Evolutionary conservation across 2,888 invertebrate genomes (phyloP).

Genomic region (Cheilosia scutellata): DNA sequence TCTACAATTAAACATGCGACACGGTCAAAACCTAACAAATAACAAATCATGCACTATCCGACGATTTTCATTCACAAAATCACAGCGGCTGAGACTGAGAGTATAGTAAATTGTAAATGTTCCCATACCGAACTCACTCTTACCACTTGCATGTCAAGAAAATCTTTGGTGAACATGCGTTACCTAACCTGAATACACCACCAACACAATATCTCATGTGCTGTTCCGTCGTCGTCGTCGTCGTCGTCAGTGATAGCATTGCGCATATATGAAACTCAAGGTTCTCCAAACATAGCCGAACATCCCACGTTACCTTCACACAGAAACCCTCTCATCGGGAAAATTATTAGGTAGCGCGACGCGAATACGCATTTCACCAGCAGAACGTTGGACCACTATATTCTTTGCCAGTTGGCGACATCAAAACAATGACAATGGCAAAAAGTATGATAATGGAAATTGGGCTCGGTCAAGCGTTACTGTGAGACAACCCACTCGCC

Average conservation of each 20-base stretch:
- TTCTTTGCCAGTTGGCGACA: constrained; percentile 51
- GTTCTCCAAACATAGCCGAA: constrained; percentile 38
- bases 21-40: no score
- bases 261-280: constrained; percentile 37
- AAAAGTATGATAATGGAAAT: constrained; percentile 60
- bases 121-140: constrained; percentile 8
- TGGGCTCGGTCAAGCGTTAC: constrained; percentile 57
- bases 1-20: no score
- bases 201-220: constrained; percentile 1
- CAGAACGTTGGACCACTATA: constrained; percentile 38
- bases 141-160: constrained; percentile 31
- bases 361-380: constrained; percentile 60
- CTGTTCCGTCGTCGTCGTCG: neutral
- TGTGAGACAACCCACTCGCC: constrained; percentile 26
- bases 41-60: neutral
- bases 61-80: constrained; percentile 38
- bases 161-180: neutral
- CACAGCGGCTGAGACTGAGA: neutral
- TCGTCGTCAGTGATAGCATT: constrained; percentile 1
- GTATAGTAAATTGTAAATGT: neutral
- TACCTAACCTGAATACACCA: constrained; percentile 27
- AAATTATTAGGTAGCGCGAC: constrained; percentile 79
- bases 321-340: constrained; percentile 82
- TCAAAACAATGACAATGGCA: constrained; percentile 53
- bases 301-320: constrained; percentile 82